A percentile compares a stretch with the other conserved stretches of the same genome.
These are phyloP conservation scores for Grallaria varia DNA, from an alignment of 2,113 vertebrate genomes.

Conservation along the genomic window DNA sequence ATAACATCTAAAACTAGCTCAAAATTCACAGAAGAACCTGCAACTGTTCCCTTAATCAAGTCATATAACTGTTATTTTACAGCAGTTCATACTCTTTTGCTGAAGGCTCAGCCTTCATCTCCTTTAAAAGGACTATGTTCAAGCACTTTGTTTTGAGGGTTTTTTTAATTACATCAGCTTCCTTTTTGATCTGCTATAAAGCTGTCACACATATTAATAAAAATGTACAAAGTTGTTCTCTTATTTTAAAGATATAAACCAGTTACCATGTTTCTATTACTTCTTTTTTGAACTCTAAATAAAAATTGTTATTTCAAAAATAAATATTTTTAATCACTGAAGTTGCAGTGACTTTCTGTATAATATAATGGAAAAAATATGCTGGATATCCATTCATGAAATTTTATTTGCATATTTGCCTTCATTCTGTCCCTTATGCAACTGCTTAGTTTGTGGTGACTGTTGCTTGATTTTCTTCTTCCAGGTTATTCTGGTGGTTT, in stretches of 20 bases:
- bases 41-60: not conserved
- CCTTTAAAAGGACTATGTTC: not conserved
- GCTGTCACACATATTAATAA: not conserved
- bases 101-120: not conserved
- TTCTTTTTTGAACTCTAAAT: not conserved
- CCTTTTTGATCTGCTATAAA: not conserved
- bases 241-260: not conserved
- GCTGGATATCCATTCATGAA: not conserved
- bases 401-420: not conserved
- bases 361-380: not conserved
- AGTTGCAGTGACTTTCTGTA: not conserved
- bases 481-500: accelerated
- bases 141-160: not conserved
- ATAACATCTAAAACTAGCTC: not conserved
- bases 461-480: not conserved
- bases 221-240: not conserved
- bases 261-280: not conserved
- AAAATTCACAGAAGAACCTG: not conserved
- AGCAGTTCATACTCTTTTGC: not conserved
- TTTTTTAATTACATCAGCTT: not conserved
- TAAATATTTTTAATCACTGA: not conserved
- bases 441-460: not conserved
- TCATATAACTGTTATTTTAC: not conserved
- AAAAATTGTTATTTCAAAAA: not conserved
- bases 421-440: not conserved